These are phyloP conservation scores for Geophilus truncorum DNA, from an alignment of 2,888 invertebrate genomes.

Conservation along the genomic window DNA sequence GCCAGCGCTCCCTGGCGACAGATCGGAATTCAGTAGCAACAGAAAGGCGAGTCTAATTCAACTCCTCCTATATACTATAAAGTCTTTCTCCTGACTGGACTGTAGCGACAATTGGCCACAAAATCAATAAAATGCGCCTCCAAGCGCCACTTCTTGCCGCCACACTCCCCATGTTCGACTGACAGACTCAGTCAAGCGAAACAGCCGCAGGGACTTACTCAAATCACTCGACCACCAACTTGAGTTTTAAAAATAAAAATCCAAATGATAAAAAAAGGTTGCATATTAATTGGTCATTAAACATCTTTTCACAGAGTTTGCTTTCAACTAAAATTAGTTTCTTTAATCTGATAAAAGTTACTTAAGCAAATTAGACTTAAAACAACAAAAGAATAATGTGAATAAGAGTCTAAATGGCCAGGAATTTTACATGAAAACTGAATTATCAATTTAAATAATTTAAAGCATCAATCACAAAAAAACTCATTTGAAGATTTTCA, in stretches of 20 bases:
- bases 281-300: constrained; percentile 7
- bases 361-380: background rate
- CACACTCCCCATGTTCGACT: constrained; percentile 19
- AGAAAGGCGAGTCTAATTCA: constrained; percentile 21
- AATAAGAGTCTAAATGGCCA: background rate
- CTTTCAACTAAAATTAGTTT: background rate
- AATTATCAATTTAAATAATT: background rate
- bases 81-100: constrained; percentile 22
- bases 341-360: background rate
- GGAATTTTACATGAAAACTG: background rate
- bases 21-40: constrained; percentile 25
- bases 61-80: background rate
- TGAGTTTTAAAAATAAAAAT: background rate
- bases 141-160: constrained; percentile 14
- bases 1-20: background rate
- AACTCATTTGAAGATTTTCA: background rate
- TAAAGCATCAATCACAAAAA: background rate
- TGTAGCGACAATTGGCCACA: constrained; percentile 14
- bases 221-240: constrained; percentile 18
- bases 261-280: background rate
- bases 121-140: constrained; percentile 25
- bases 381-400: background rate
- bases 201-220: background rate
- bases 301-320: background rate
- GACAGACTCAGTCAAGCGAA: constrained; percentile 11